These are phyloP conservation scores for Napeogenes inachia DNA, from an alignment of 2,888 invertebrate genomes.

Conservation along the genomic window DNA sequence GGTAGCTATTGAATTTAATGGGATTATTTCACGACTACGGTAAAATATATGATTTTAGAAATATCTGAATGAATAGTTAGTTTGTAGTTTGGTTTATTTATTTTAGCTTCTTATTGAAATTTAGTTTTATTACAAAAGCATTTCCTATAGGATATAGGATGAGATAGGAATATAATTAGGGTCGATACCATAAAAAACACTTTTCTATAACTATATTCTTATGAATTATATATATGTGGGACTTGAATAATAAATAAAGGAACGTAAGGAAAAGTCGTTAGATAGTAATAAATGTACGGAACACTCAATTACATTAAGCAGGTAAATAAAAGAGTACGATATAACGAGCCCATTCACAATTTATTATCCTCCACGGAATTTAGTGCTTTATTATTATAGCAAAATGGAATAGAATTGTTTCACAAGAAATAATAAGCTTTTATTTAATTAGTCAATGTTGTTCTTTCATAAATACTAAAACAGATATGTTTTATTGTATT, in stretches of 20 bases:
- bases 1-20: slow-evolving; percentile 11
- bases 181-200: no score
- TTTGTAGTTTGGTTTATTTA: no score
- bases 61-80: no score
- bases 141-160: no score
- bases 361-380: slow-evolving; percentile 22
- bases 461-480: neutral
- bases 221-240: neutral
- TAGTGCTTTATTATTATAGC: slow-evolving; percentile 23
- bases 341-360: slow-evolving; percentile 21
- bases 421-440: slow-evolving; percentile 6
- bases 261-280: slow-evolving; percentile 4
- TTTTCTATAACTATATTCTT: neutral
- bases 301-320: slow-evolving; percentile 41
- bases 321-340: slow-evolving; percentile 37
- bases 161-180: no score
- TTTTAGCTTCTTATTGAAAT: no score
- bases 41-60: no score
- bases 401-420: slow-evolving; percentile 18
- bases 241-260: neutral
- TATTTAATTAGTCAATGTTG: slow-evolving; percentile 3
- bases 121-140: no score
- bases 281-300: slow-evolving; percentile 25
- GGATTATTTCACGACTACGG: no score
- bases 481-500: neutral